A percentile compares a stretch with the other conserved stretches of the same genome.
Evolutionary conservation across 2,797 vertebrate genomes (phyloP).

Genomic region (Mus minutoides): DNA sequence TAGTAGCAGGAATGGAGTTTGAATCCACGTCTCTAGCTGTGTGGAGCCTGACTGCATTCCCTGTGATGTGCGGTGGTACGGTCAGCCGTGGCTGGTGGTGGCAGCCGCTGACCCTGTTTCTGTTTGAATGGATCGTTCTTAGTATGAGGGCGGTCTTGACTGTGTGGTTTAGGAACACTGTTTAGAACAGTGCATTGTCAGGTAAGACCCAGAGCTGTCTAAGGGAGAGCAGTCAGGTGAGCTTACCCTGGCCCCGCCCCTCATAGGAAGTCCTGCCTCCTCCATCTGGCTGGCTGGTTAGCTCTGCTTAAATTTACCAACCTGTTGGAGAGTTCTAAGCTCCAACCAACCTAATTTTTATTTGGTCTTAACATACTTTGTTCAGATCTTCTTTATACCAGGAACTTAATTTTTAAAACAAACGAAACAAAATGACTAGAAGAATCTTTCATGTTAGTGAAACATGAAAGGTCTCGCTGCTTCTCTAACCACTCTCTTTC

Average conservation of each 20-base stretch:
- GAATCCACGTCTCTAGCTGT: constrained; percentile 66
- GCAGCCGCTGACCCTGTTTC: constrained; percentile 74
- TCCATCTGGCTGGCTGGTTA: neutral
- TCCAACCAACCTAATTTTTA: neutral
- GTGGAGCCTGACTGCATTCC: constrained; percentile 37
- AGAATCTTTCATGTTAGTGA: neutral
- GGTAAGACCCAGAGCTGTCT: constrained; percentile 47
- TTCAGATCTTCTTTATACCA: neutral
- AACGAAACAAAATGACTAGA: neutral
- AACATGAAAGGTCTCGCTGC: neutral
- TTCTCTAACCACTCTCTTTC: neutral
- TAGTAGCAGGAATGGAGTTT: constrained; percentile 49
- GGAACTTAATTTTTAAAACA: constrained; percentile 33
- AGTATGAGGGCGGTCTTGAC: constrained; percentile 66
- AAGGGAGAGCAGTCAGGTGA: constrained; percentile 49
- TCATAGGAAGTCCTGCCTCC: neutral
- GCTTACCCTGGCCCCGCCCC: neutral
- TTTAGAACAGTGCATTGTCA: constrained; percentile 68
- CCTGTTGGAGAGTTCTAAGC: neutral
- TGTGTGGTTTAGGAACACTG: constrained; percentile 24
- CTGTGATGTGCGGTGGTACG: constrained; percentile 61
- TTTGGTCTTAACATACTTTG: neutral
- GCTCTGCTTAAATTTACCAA: constrained; percentile 52
- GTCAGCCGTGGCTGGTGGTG: constrained; percentile 70
- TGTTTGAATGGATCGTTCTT: constrained; percentile 70